Percentiles rank a stretch among this genome's conserved stretches.
phyloP scores from a whole-genome alignment of 2,888 invertebrate genomes.

The Mythimna lalbum region DNA sequence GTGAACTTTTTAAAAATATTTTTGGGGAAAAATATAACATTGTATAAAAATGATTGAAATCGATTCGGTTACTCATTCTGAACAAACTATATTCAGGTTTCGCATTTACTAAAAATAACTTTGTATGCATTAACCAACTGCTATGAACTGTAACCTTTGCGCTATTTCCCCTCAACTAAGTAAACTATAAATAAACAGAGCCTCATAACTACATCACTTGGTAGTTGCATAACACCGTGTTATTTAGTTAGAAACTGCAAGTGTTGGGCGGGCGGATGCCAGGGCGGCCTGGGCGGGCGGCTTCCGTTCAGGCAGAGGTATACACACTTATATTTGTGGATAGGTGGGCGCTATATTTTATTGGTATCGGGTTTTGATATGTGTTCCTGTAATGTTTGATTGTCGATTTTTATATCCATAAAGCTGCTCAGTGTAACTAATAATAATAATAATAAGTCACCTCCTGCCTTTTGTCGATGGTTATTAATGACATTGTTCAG shows the following conservation, averaged over 20 bases:
- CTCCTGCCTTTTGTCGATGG: too few relatives aligned
- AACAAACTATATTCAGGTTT: too few relatives aligned
- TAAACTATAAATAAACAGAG: conserved; percentile 23
- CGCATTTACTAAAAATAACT: too few relatives aligned
- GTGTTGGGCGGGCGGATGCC: conserved; percentile 45
- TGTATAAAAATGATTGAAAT: too few relatives aligned
- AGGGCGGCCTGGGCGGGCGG: conserved; percentile 34
- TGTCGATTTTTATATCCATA: background rate
- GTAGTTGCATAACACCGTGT: conserved; percentile 23
- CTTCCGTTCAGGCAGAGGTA: conserved; percentile 26
- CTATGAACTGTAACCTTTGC: background rate
- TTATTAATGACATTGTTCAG: too few relatives aligned
- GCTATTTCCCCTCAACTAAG: background rate
- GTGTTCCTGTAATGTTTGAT: background rate
- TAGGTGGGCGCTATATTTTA: conserved; percentile 4
- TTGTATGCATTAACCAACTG: too few relatives aligned
- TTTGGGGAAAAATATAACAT: too few relatives aligned
- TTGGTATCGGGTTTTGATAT: background rate
- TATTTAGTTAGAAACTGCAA: conserved; percentile 55
- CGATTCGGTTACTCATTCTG: too few relatives aligned
- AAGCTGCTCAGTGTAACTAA: background rate
- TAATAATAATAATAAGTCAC: too few relatives aligned
- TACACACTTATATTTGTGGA: conserved; percentile 19
- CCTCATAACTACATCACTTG: conserved; percentile 3
- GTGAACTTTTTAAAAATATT: too few relatives aligned